Evolutionary conservation across 1,140 invertebrate species (phyloP).

Genomic region (Zaprionus camerounensis): DNA sequence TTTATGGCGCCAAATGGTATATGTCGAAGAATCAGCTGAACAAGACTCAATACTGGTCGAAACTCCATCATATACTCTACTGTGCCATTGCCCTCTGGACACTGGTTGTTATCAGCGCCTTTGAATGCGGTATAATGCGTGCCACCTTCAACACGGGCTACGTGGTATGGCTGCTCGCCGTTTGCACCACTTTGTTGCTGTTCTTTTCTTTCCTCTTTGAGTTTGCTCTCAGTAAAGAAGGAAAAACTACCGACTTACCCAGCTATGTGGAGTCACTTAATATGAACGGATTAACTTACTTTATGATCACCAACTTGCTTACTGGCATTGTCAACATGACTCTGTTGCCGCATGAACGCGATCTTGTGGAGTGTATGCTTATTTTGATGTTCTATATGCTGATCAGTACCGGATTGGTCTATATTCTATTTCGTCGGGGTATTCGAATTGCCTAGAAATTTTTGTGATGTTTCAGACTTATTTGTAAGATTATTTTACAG

Average conservation of each 20-base stretch:
- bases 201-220: slow-evolving; percentile 59
- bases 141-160: slow-evolving; percentile 67
- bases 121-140: slow-evolving; percentile 51
- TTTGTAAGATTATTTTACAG: background rate
- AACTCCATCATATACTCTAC: slow-evolving; percentile 38
- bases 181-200: slow-evolving; percentile 33
- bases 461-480: background rate
- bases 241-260: slow-evolving; percentile 26
- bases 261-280: slow-evolving; percentile 56
- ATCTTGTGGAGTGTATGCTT: slow-evolving; percentile 27
- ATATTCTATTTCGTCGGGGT: slow-evolving; percentile 48
- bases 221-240: slow-evolving; percentile 17
- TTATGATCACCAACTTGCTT: slow-evolving; percentile 65
- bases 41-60: slow-evolving; percentile 19
- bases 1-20: slow-evolving; percentile 85
- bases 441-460: slow-evolving; percentile 61
- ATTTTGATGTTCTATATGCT: slow-evolving; percentile 67
- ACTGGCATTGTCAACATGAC: slow-evolving; percentile 68
- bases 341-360: slow-evolving; percentile 39
- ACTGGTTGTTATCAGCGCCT: slow-evolving; percentile 24
- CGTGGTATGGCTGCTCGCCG: slow-evolving; percentile 40
- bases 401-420: slow-evolving; percentile 32
- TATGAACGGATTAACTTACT: slow-evolving; percentile 63
- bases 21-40: slow-evolving; percentile 31
- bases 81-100: slow-evolving; percentile 27